A percentile compares a stretch with the other conserved stretches of the same genome.
phyloP scores from a whole-genome alignment of 2,113 vertebrate genomes.

The Pseudolaguvia tuberculata region DNA sequence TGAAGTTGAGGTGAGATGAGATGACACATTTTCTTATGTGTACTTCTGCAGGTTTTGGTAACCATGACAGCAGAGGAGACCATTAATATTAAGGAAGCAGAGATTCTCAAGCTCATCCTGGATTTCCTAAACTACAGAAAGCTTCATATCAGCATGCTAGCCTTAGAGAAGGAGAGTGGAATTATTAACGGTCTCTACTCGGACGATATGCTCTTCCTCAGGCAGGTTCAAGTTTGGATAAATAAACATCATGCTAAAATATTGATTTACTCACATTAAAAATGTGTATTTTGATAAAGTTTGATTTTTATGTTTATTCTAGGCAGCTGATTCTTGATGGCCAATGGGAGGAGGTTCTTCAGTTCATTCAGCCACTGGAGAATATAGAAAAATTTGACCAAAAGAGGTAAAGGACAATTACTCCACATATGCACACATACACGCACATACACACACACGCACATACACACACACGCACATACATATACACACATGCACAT shows the following conservation, averaged over 20 bases:
- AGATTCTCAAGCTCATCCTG: slow-evolving; percentile 94
- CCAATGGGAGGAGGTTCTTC: slow-evolving; percentile 97
- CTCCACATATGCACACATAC: too few species aligned
- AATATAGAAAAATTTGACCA: slow-evolving; percentile 96
- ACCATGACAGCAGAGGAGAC: slow-evolving; percentile 96
- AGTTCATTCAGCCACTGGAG: slow-evolving; percentile 97
- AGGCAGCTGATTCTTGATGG: slow-evolving; percentile 95
- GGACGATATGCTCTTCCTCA: slow-evolving; percentile 98
- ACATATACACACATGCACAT: too few species aligned
- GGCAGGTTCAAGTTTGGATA: too few species aligned
- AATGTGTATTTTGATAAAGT: neutral
- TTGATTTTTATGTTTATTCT: slow-evolving; percentile 42
- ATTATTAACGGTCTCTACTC: slow-evolving; percentile 97
- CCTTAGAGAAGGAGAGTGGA: slow-evolving; percentile 93
- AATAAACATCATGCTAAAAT: neutral
- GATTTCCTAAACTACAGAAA: slow-evolving; percentile 94
- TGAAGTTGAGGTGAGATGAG: too few species aligned
- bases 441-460: too few species aligned
- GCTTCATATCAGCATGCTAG: slow-evolving; percentile 97
- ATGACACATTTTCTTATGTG: neutral
- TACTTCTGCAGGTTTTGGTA: slow-evolving; percentile 55
- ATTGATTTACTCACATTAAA: neutral
- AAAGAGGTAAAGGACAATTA: slow-evolving; percentile 76
- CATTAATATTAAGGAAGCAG: slow-evolving; percentile 92
- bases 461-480: too few species aligned